phyloP scores from a whole-genome alignment of 2,797 vertebrate species.

The Oophaga sylvatica region DNA sequence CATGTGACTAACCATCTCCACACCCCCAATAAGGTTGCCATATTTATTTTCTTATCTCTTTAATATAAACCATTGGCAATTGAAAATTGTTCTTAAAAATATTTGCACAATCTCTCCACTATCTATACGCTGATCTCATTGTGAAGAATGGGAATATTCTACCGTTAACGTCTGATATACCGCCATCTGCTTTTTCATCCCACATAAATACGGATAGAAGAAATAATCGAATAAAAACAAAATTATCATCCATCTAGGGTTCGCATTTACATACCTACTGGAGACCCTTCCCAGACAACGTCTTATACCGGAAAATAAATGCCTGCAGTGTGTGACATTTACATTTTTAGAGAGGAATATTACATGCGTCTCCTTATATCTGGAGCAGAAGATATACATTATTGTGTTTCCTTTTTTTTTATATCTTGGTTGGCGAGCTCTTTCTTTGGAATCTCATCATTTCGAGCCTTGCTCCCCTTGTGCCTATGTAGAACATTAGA shows the following conservation, averaged over 20 bases:
- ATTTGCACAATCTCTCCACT: too few relatives aligned
- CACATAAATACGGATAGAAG: constrained; percentile 39
- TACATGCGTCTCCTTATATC: background rate
- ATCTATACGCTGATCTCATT: background rate
- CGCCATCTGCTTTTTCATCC: constrained; percentile 24
- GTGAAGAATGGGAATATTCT: background rate
- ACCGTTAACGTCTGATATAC: constrained; percentile 40
- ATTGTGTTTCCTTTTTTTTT: constrained; percentile 18
- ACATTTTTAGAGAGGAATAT: constrained; percentile 54
- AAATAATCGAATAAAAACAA: constrained; percentile 48
- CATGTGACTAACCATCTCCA: background rate
- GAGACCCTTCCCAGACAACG: constrained; percentile 27
- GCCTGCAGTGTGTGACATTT: constrained; percentile 53
- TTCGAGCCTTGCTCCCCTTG: background rate
- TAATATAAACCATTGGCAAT: background rate
- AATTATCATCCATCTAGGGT: constrained; percentile 52
- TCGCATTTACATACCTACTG: constrained; percentile 51
- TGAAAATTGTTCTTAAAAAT: background rate
- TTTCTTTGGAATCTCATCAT: constrained; percentile 15
- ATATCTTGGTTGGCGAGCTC: background rate
- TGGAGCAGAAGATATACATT: constrained; percentile 8
- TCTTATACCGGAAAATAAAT: constrained; percentile 52
- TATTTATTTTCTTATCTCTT: background rate
- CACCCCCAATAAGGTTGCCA: background rate
- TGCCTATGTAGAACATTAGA: constrained; percentile 15